A percentile compares a stretch with the other conserved stretches of the same genome.
phyloP scores from a whole-genome alignment of 2,113 vertebrate genomes.

The Odontesthes bonariensis region DNA sequence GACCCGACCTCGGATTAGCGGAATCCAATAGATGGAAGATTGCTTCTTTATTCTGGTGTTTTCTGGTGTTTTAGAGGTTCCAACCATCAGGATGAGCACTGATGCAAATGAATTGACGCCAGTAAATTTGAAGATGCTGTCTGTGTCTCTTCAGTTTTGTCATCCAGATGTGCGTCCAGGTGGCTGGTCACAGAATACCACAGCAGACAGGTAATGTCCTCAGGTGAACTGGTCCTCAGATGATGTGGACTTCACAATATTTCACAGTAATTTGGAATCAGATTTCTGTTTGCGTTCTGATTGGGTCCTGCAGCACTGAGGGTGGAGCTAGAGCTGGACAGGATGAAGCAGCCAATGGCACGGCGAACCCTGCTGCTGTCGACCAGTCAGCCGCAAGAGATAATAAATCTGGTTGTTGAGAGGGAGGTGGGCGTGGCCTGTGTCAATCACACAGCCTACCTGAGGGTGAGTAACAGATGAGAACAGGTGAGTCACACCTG shows the following conservation, averaged over 20 bases:
- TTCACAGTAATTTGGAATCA: not conserved
- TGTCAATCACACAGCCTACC: conserved; percentile 22
- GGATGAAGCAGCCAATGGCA: conserved; percentile 30
- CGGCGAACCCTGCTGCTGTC: conserved; percentile 30
- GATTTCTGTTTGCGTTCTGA: conserved; percentile 1
- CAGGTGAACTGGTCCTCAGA: not conserved
- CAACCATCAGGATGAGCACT: too few relatives aligned
- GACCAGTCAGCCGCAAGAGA: conserved; percentile 24
- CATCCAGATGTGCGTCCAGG: conserved; percentile 13
- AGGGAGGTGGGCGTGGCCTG: conserved; percentile 28
- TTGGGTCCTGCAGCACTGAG: conserved; percentile 18
- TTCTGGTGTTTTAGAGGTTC: too few relatives aligned
- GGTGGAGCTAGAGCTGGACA: conserved; percentile 40
- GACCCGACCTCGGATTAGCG: too few relatives aligned
- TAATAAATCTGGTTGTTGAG: not conserved
- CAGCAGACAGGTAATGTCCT: conserved; percentile 32
- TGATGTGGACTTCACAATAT: not conserved
- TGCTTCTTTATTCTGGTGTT: too few relatives aligned
- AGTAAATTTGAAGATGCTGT: not conserved
- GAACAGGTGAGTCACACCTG: too few relatives aligned
- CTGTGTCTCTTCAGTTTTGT: conserved; percentile 14
- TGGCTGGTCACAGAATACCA: conserved; percentile 41
- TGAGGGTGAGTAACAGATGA: conserved; percentile 29
- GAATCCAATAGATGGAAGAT: too few relatives aligned
- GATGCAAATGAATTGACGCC: too few relatives aligned